These are phyloP conservation scores for Radopholus similis DNA, from an alignment of 1,140 invertebrate genomes.

Conservation along the genomic window DNA sequence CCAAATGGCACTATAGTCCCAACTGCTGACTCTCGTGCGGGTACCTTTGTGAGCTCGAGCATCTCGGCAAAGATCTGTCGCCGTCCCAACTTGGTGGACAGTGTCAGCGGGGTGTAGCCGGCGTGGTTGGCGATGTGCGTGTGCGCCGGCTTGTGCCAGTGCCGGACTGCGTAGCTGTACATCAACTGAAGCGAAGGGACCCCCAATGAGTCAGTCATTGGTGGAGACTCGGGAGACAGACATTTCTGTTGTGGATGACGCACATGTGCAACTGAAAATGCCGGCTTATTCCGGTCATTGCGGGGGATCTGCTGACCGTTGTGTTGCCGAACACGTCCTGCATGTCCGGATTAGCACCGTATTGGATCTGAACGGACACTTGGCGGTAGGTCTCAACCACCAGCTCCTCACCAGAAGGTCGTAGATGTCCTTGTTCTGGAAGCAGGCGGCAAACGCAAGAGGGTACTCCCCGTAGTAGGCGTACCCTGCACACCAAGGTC, in stretches of 20 bases:
- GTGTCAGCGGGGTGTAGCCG: slow-evolving; percentile 87
- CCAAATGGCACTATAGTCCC: not conserved
- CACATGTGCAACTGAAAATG: slow-evolving; percentile 78
- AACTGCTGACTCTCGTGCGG: slow-evolving; percentile 27
- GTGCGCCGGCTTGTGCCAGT: slow-evolving; percentile 83
- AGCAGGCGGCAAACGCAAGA: slow-evolving; percentile 90
- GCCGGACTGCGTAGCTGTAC: slow-evolving; percentile 92
- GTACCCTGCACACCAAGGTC: too few species aligned
- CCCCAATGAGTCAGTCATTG: slow-evolving; percentile 10
- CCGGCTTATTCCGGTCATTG: not conserved
- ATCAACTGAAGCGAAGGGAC: slow-evolving; percentile 74
- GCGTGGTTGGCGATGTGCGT: slow-evolving; percentile 80
- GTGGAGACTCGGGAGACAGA: slow-evolving; percentile 66
- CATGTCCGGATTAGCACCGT: slow-evolving; percentile 82
- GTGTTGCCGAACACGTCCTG: slow-evolving; percentile 79
- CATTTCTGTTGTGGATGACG: slow-evolving; percentile 89
- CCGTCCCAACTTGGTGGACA: slow-evolving; percentile 89
- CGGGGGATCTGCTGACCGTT: slow-evolving; percentile 63
- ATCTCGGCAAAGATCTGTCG: slow-evolving; percentile 94
- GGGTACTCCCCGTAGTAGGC: slow-evolving; percentile 75
- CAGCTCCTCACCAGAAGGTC: slow-evolving; percentile 65
- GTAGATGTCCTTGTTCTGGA: slow-evolving; percentile 93
- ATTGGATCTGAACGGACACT: slow-evolving; percentile 67
- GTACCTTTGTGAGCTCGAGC: slow-evolving; percentile 83
- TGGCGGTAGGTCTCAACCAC: not conserved